Percentiles rank a stretch among this genome's conserved stretches.
Evolutionary conservation across 2,888 invertebrate species (phyloP).

Genomic region (Zhuqinia jingwanae): DNA sequence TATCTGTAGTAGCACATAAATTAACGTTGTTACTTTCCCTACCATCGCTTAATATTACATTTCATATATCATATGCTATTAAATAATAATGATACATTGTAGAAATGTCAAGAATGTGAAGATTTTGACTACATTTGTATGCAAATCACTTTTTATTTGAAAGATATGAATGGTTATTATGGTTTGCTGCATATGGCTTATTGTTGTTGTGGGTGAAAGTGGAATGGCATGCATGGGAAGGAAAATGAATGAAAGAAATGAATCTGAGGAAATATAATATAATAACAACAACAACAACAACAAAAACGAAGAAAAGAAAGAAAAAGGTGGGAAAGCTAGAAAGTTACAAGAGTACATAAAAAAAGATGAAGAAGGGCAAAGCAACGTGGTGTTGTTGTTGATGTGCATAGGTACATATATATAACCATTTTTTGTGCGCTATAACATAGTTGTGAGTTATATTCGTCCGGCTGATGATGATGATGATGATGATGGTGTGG

Average conservation of each 20-base stretch:
- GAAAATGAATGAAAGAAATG: conserved; percentile 28
- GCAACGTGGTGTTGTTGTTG: conserved; percentile 17
- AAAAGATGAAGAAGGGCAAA: not conserved
- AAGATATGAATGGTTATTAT: not conserved
- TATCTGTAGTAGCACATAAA: too few relatives aligned
- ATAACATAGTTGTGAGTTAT: not conserved
- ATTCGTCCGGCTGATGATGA: not conserved
- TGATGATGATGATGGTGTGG: too few relatives aligned
- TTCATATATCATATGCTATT: too few relatives aligned
- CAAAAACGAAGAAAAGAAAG: too few relatives aligned
- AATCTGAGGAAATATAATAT: conserved; percentile 13
- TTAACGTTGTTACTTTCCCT: not conserved
- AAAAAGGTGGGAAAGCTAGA: conserved; percentile 47
- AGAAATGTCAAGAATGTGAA: conserved; percentile 7
- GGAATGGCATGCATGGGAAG: not conserved
- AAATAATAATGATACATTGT: not conserved
- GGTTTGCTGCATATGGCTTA: not conserved
- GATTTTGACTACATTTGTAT: not conserved
- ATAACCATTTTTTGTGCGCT: too few relatives aligned
- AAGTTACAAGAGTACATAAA: not conserved
- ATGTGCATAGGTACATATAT: too few relatives aligned
- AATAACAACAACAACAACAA: too few relatives aligned
- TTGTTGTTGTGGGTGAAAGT: not conserved
- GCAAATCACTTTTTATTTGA: not conserved
- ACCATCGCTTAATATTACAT: not conserved